Evolutionary conservation across 2,113 vertebrate species (phyloP), one percentile per base, ranked within the genome.

Genomic region (Catharus minimus): DNA sequence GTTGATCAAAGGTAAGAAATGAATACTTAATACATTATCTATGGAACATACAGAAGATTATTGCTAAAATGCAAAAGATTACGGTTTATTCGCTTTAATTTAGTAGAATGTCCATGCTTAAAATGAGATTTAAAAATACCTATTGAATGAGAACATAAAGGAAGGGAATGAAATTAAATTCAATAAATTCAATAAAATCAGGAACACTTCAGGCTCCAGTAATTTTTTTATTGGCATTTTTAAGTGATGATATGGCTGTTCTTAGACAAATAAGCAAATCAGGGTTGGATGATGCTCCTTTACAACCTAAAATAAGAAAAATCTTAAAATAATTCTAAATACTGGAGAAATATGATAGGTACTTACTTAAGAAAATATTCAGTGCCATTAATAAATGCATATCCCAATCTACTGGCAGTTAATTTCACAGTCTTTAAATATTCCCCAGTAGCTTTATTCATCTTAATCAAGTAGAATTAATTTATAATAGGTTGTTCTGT

Each of bases 291-390:
- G n/a, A 39, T 57, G 24, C 14, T 58, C 15, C 38, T 67, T 94
- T 81, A 69, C 43, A 52, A 73, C 28, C 9, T 78, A 75, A 76
- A 68, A 66, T 57, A 78, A 88, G 53, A 80, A 76, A 68, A 62
- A 53, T 65, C 11, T 65, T 46, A 17, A 72, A 85, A 67, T 78
- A 24, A 66, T 88, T 89, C 30, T 83, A 68, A 89, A 53, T 57
- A 61, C 18, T 57, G 16, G 14, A 80, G n/a, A 44, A 46, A 71
- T 20, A 39, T 32, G 33, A 53, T 36, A 68, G 15, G 28, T 81
- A 78, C 80, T 94, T 88, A 32, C 50, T 83, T 67, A 89, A 89
- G n/a, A 44, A 71, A 86, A 75, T 85, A 82, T 65, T 71, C 71
- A 58, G 44, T 89, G 55, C 7, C 38, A 32, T 58, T 84, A 58